Evolutionary conservation across 92 coral and sea anemone genomes (phyloP).

Genomic region (Phymanthus crucifer): DNA sequence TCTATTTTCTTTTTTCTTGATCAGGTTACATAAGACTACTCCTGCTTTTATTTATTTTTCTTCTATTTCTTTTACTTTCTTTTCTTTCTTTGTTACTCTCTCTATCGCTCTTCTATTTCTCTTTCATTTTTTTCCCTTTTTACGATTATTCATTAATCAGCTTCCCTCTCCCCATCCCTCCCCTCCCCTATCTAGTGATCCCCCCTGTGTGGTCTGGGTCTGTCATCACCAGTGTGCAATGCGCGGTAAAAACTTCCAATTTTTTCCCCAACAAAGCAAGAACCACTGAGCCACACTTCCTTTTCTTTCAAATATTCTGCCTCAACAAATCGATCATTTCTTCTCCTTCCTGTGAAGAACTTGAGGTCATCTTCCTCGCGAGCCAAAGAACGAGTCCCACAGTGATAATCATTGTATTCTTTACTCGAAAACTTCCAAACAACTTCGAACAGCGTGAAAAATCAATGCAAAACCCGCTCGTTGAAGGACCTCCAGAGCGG

Average conservation of each 20-base stretch:
- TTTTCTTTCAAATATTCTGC: neutral
- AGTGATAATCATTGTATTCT: neutral
- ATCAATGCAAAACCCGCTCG: conserved; percentile 16
- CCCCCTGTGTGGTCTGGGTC: conserved; percentile 33
- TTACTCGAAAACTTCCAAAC: neutral
- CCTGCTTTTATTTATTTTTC: too few species aligned
- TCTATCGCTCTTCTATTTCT: too few species aligned
- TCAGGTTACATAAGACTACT: too few species aligned
- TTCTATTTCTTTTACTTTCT: too few species aligned
- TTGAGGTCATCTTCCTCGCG: neutral
- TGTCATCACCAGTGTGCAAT: conserved; percentile 21
- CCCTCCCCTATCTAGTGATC: neutral
- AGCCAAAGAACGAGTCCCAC: neutral
- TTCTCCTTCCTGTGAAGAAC: neutral
- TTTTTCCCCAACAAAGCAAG: neutral
- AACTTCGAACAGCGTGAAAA: neutral
- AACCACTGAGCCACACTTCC: neutral
- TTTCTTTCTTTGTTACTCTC: too few species aligned
- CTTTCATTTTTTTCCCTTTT: neutral
- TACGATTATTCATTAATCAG: neutral
- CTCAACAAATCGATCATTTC: neutral
- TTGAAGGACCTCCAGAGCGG: neutral
- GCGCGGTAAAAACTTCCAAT: conserved; percentile 25
- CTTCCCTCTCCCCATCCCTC: neutral
- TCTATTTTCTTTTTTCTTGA: too few species aligned